Conservation (phyloP, 1,140 invertebrate species). For the Eufriesea mexicana region DNA sequence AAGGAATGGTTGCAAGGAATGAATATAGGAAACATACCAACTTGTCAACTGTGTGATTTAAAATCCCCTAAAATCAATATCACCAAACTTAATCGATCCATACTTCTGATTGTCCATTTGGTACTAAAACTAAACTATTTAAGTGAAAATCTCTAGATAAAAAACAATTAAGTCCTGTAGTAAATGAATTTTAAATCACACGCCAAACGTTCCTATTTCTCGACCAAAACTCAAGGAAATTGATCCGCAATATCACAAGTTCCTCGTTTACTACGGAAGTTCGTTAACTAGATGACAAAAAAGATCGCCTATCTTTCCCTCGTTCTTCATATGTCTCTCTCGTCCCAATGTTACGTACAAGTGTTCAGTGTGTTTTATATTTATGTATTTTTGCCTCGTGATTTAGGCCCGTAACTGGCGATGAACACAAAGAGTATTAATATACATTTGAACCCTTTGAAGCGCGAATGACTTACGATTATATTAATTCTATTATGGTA, state of each 20-base stretch:
- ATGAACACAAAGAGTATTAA: neutral
- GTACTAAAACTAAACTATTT: neutral
- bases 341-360: neutral
- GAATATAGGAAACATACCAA: neutral
- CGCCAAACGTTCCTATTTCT: neutral
- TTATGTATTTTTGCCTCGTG: conserved; percentile 4
- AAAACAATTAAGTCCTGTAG: neutral
- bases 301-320: conserved; percentile 24
- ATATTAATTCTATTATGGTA: neutral
- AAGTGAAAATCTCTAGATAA: neutral
- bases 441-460: conserved; percentile 19
- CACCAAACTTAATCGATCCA: neutral
- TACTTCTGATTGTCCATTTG: neutral
- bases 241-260: conserved; percentile 35
- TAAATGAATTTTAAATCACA: conserved; percentile 9
- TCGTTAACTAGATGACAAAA: conserved; percentile 64
- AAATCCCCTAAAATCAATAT: neutral
- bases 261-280: conserved; percentile 38
- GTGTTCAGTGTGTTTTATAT: conserved; percentile 9
- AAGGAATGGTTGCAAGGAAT: conserved; percentile 38
- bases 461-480: conserved; percentile 13
- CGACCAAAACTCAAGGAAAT: conserved; percentile 33
- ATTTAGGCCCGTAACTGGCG: conserved; percentile 49
- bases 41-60: neutral
- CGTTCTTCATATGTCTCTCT: neutral